Percentiles rank a stretch among this genome's conserved stretches.
phyloP scores from a whole-genome alignment of 2,888 invertebrate species.

The Archaeoteleia sp. region DNA sequence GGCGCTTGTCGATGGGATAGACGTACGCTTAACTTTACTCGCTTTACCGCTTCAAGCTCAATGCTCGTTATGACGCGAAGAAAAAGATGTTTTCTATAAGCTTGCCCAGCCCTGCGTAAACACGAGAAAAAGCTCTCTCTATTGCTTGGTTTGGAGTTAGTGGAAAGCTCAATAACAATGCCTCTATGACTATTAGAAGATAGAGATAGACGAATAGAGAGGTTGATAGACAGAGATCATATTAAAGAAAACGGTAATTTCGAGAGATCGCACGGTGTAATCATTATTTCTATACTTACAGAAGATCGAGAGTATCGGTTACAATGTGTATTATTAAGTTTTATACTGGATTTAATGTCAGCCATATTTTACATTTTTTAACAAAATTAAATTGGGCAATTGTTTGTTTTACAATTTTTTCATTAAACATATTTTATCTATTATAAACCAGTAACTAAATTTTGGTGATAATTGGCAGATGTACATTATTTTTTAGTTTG shows the following conservation, averaged over 20 bases:
- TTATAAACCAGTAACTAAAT: no score
- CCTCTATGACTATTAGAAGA: conserved; percentile 54
- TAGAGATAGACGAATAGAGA: conserved; percentile 38
- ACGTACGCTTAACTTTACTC: conserved; percentile 23
- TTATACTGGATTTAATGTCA: no score
- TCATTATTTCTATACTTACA: no score
- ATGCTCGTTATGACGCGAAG: conserved; percentile 16
- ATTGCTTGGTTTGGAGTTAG: conserved; percentile 59
- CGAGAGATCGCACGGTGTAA: no score
- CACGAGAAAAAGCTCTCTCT: conserved; percentile 54
- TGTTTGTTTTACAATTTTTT: no score
- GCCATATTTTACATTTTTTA: no score
- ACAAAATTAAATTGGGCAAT: no score
- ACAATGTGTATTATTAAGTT: no score
- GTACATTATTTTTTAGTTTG: no score
- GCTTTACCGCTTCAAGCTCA: conserved; percentile 31
- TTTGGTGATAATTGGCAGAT: no score
- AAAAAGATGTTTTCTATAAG: conserved; percentile 56
- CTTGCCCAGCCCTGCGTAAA: conserved; percentile 70
- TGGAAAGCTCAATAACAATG: conserved; percentile 62
- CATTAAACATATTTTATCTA: no score
- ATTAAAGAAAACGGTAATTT: conserved; percentile 15
- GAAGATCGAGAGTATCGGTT: no score
- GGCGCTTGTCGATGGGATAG: conserved; percentile 19
- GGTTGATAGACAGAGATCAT: conserved; percentile 32